Percentiles rank a stretch among this genome's conserved stretches.
Evolutionary conservation across 2,113 vertebrate genomes (phyloP).

Genomic region (Oxyruncus cristatus): DNA sequence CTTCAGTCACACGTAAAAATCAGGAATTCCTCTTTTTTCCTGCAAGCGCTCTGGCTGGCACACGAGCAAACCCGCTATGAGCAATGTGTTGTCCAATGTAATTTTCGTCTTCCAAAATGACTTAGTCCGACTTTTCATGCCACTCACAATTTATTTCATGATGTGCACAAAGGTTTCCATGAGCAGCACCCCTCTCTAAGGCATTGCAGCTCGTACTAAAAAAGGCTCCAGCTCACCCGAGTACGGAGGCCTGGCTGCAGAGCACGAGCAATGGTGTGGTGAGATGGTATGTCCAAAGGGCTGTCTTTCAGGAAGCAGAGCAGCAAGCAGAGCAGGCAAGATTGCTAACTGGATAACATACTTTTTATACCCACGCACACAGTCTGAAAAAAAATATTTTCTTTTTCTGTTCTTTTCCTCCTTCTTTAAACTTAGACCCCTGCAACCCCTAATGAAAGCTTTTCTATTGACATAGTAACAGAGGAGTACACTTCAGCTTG

Average conservation of each 20-base stretch:
- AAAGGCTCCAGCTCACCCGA: not conserved
- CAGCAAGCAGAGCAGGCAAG: not conserved
- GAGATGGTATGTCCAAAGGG: not conserved
- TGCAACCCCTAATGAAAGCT: conserved; percentile 18
- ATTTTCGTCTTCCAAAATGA: conserved; percentile 27
- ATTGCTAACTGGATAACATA: not conserved
- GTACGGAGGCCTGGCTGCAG: not conserved
- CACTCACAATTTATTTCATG: not conserved
- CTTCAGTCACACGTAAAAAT: not conserved
- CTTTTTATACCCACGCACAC: not conserved
- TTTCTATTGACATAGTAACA: conserved; percentile 56
- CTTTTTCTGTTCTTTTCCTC: not conserved
- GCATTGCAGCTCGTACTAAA: not conserved
- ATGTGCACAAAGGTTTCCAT: not conserved
- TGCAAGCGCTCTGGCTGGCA: not conserved
- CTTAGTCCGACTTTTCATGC: conserved; percentile 37
- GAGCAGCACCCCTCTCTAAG: not conserved
- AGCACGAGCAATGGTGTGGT: not conserved
- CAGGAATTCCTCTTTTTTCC: not conserved
- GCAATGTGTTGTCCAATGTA: not conserved
- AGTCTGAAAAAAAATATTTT: not conserved
- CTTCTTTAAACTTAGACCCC: conserved; percentile 6
- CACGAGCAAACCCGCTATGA: conserved; percentile 1
- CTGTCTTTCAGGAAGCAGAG: not conserved
- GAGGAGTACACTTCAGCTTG: conserved; percentile 62